Conservation (phyloP, 2,113 vertebrate genomes). For the Guaruba guarouba region DNA sequence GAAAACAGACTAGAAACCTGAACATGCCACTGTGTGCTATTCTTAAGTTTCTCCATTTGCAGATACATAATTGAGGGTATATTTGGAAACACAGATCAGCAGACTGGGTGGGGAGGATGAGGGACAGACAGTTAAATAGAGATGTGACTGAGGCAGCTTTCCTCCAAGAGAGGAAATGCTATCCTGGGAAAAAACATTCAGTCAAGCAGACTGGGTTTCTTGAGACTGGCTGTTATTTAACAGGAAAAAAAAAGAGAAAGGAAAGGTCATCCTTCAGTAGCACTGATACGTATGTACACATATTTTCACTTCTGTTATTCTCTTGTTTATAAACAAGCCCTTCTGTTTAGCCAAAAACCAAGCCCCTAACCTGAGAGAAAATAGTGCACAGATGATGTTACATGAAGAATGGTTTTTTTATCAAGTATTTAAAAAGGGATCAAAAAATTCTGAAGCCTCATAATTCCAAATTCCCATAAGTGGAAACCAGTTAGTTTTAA, state of each 20-base stretch:
- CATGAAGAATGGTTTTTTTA: not conserved
- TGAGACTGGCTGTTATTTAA: not conserved
- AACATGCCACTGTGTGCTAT: not conserved
- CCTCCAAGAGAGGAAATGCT: conserved; percentile 48
- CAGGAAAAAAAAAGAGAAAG: not conserved
- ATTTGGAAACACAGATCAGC: conserved; percentile 25
- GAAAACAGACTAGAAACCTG: conserved; percentile 11
- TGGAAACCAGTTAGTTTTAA: not conserved
- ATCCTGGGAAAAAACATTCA: conserved; percentile 15
- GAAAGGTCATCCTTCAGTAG: not conserved
- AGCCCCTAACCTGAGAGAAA: not conserved
- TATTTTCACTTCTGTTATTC: not conserved
- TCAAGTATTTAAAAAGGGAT: not conserved
- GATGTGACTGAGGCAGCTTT: conserved; percentile 9
- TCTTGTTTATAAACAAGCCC: not conserved
- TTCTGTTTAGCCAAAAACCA: not conserved
- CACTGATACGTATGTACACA: not conserved
- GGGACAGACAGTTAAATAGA: conserved; percentile 24
- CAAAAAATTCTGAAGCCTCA: not conserved
- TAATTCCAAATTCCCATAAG: not conserved
- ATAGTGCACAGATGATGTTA: not conserved
- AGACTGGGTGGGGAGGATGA: conserved; percentile 29
- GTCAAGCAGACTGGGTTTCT: not conserved
- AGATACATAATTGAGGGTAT: conserved; percentile 11
- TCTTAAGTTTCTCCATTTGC: conserved; percentile 7